A percentile compares a stretch with the other conserved stretches of the same genome.
These are phyloP conservation scores for Hypercompe scribonia DNA, from an alignment of 2,888 invertebrate genomes.

Conservation along the genomic window DNA sequence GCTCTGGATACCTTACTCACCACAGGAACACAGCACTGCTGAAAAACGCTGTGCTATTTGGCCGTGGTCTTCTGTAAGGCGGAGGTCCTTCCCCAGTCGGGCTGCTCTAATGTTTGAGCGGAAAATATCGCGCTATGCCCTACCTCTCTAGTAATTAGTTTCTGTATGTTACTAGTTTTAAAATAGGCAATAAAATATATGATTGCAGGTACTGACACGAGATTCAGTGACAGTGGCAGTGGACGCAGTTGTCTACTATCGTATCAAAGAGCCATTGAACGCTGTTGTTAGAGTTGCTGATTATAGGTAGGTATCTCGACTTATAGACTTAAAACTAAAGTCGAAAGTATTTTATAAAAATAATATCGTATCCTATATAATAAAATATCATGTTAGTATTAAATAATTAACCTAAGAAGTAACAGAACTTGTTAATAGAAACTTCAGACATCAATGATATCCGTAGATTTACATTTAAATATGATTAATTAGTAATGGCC, in stretches of 20 bases:
- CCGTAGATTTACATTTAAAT: neutral
- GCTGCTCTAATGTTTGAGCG: too few species aligned
- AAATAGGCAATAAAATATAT: too few species aligned
- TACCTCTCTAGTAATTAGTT: too few species aligned
- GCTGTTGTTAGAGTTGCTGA: conserved; percentile 92
- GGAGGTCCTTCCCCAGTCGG: too few species aligned
- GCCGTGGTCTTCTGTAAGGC: too few species aligned
- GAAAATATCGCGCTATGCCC: too few species aligned
- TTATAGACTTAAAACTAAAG: neutral
- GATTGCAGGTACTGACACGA: conserved; percentile 92
- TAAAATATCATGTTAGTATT: neutral
- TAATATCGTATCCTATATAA: neutral
- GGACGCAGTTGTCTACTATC: conserved; percentile 95
- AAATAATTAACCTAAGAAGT: neutral
- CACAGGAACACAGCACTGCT: too few species aligned
- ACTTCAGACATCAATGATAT: neutral
- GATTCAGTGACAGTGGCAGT: conserved; percentile 98
- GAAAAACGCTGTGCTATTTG: too few species aligned
- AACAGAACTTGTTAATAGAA: neutral
- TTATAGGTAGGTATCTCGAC: conserved; percentile 88
- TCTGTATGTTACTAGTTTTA: too few species aligned
- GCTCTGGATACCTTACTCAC: too few species aligned
- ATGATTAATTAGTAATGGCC: neutral
- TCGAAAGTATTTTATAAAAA: neutral
- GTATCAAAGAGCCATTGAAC: conserved; percentile 92